Evolutionary conservation across 2,113 vertebrate genomes (phyloP).

Genomic region (Erpornis zantholeuca): DNA sequence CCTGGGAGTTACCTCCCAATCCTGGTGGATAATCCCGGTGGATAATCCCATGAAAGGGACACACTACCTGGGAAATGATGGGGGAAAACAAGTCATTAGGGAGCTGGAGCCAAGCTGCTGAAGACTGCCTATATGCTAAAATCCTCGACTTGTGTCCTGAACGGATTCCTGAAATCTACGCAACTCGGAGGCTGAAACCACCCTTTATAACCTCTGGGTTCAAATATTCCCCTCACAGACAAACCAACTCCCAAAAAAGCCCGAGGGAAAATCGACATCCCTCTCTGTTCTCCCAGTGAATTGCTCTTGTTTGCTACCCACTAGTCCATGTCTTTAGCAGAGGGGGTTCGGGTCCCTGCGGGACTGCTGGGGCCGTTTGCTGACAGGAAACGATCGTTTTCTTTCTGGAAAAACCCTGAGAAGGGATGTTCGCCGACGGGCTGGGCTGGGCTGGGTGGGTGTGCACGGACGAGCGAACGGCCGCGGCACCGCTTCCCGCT

Average conservation of each 20-base stretch:
- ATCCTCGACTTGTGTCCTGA: background rate
- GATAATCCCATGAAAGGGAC: background rate
- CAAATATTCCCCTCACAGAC: background rate
- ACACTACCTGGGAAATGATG: background rate
- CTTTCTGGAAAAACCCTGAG: background rate
- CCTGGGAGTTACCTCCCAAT: background rate
- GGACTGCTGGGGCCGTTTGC: background rate
- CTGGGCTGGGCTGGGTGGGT: background rate
- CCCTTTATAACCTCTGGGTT: background rate
- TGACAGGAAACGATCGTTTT: background rate
- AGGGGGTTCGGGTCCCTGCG: background rate
- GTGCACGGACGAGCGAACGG: background rate
- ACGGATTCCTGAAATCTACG: background rate
- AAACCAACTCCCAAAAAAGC: background rate
- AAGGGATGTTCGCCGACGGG: background rate
- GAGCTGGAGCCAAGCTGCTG: background rate
- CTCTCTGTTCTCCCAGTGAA: background rate
- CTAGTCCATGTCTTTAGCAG: background rate
- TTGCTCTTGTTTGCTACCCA: background rate
- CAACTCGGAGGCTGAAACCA: background rate
- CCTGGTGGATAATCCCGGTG: background rate
- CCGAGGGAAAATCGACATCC: background rate
- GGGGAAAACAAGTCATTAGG: background rate
- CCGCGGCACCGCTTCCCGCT: background rate
- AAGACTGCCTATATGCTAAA: background rate